phyloP scores from a whole-genome alignment of 2,888 invertebrate species.

The Melinaea menophilus region DNA sequence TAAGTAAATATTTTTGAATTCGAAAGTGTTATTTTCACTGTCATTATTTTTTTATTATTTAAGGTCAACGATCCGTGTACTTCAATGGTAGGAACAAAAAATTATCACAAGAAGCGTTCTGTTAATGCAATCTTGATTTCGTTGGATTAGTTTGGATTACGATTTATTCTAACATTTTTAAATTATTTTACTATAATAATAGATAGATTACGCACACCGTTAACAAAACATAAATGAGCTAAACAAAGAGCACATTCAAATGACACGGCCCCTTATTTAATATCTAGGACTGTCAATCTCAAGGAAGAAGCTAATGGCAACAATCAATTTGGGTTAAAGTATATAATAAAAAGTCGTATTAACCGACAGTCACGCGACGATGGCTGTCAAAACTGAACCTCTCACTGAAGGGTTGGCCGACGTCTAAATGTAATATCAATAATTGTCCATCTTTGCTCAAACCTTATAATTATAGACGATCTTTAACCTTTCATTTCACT shows the following conservation, averaged over 20 bases:
- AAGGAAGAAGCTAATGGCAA: conserved; percentile 60
- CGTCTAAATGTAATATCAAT: conserved; percentile 31
- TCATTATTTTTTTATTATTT: neutral
- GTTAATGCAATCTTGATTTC: neutral
- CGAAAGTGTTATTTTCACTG: conserved; percentile 7
- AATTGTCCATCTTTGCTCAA: conserved; percentile 27
- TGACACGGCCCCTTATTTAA: conserved; percentile 42
- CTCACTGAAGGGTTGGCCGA: conserved; percentile 39
- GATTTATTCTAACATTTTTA: neutral
- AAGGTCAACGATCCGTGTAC: neutral
- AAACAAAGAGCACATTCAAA: no score
- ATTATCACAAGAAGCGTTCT: conserved; percentile 1
- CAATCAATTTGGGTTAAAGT: conserved; percentile 62
- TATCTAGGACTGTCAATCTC: conserved; percentile 54
- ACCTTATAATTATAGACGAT: conserved; percentile 27
- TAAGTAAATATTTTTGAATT: conserved; percentile 1
- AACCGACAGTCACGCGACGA: conserved; percentile 57
- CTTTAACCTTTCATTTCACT: conserved; percentile 22
- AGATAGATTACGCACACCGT: no score
- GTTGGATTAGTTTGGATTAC: neutral
- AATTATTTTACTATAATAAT: no score
- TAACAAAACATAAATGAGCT: no score
- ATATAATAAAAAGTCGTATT: conserved; percentile 51
- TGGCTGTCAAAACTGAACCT: conserved; percentile 56
- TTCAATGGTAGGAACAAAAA: neutral